A percentile compares a stretch with the other conserved stretches of the same genome.
phyloP scores from a whole-genome alignment of 2,113 vertebrate genomes.

The Daubentonia madagascariensis region DNA sequence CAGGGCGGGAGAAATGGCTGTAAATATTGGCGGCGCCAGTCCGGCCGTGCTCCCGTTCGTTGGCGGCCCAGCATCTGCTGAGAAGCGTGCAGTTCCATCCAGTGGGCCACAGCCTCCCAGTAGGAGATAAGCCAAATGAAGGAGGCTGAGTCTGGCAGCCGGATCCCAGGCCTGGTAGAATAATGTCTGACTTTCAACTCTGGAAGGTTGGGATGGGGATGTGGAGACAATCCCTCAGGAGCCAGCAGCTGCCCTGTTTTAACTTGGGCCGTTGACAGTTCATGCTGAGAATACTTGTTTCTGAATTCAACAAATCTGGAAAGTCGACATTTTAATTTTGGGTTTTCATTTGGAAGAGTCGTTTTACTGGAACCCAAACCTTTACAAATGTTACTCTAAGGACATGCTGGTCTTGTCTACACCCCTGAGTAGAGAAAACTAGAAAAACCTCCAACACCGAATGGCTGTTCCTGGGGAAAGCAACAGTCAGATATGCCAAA shows the following conservation, averaged over 20 bases:
- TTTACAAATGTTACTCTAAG: background rate
- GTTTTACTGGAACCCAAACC: background rate
- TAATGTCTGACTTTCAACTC: background rate
- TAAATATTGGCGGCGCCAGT: slow-evolving; percentile 39
- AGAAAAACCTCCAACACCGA: background rate
- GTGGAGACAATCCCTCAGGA: background rate
- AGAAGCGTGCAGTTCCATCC: background rate
- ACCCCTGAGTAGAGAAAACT: background rate
- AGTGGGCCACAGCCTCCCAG: slow-evolving; percentile 1
- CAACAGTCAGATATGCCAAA: background rate
- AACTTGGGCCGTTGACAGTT: background rate
- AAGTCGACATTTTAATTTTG: background rate
- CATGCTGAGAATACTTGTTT: slow-evolving; percentile 53
- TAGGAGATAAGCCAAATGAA: background rate
- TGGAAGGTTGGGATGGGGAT: background rate
- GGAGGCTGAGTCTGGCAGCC: background rate
- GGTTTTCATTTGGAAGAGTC: slow-evolving; percentile 6
- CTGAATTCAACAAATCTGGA: slow-evolving; percentile 39
- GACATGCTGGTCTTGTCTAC: background rate
- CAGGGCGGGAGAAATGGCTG: slow-evolving; percentile 14
- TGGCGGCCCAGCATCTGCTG: background rate
- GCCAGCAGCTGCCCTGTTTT: slow-evolving; percentile 15
- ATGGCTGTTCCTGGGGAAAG: background rate
- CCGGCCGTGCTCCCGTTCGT: background rate
- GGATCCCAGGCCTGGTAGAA: background rate